Conservation (phyloP, 2,888 invertebrate species). For the Ophraella communa region DNA sequence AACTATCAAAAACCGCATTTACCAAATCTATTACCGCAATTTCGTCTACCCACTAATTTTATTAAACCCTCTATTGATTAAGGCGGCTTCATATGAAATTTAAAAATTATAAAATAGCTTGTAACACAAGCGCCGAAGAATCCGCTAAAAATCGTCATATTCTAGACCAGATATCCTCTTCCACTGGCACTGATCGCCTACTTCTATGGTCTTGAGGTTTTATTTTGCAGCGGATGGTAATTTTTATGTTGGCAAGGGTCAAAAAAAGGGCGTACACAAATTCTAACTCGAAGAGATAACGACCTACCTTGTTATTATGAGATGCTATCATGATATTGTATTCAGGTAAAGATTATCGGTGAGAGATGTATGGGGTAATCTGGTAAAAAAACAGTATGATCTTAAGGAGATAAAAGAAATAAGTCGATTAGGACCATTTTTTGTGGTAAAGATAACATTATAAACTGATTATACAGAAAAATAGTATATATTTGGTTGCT, state of each 20-base stretch:
- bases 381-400: slow-evolving; percentile 13
- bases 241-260: slow-evolving; percentile 23
- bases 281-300: slow-evolving; percentile 27
- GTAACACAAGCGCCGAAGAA: background rate
- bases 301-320: slow-evolving; percentile 30
- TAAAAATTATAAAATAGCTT: background rate
- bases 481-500: no score
- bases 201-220: background rate
- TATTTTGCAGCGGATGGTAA: slow-evolving; percentile 1
- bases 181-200: background rate
- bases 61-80: background rate
- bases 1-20: background rate
- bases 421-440: no score
- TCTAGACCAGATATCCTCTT: background rate
- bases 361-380: slow-evolving; percentile 15
- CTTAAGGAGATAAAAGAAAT: no score
- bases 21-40: background rate
- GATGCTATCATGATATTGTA: slow-evolving; percentile 26
- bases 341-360: slow-evolving; percentile 25
- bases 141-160: no score
- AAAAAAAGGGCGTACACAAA: slow-evolving; percentile 30
- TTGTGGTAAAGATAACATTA: no score
- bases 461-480: no score
- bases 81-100: background rate
- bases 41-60: background rate